Evolutionary conservation across 2,797 vertebrate genomes (phyloP).

Genomic region (Phrynocephalus forsythii): DNA sequence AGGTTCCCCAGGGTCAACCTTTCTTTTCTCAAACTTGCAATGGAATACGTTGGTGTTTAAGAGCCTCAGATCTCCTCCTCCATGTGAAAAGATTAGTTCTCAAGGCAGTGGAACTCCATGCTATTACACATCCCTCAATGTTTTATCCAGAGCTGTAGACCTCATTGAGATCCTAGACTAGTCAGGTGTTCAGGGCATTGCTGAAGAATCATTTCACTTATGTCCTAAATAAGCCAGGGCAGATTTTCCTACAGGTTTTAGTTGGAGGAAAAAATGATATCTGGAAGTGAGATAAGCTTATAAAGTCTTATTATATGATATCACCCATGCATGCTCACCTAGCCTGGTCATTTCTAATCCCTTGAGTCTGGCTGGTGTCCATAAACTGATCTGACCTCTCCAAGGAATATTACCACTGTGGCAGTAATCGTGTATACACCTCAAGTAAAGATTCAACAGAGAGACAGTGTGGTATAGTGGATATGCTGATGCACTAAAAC

Average conservation of each 20-base stretch:
- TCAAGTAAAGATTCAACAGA: no score
- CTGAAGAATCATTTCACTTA: neutral
- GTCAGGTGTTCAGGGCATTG: neutral
- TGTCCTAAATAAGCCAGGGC: neutral
- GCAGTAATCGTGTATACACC: no score
- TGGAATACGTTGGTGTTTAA: neutral
- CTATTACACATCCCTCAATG: neutral
- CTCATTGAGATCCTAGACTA: neutral
- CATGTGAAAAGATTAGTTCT: neutral
- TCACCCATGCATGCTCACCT: neutral
- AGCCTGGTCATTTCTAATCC: no score
- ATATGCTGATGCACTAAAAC: no score
- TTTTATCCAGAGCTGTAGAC: neutral
- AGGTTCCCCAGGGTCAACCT: neutral
- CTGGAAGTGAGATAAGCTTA: neutral
- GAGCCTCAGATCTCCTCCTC: neutral
- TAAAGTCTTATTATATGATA: neutral
- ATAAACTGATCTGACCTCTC: no score
- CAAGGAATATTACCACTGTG: no score
- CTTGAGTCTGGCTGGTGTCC: no score
- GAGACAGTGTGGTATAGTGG: no score
- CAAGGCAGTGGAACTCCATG: neutral
- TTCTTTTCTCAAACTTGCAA: neutral
- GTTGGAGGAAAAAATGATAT: neutral
- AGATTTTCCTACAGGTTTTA: neutral